These are phyloP conservation scores for Platyrinchus mystaceus DNA, from an alignment of 2,797 vertebrate genomes.

Conservation along the genomic window DNA sequence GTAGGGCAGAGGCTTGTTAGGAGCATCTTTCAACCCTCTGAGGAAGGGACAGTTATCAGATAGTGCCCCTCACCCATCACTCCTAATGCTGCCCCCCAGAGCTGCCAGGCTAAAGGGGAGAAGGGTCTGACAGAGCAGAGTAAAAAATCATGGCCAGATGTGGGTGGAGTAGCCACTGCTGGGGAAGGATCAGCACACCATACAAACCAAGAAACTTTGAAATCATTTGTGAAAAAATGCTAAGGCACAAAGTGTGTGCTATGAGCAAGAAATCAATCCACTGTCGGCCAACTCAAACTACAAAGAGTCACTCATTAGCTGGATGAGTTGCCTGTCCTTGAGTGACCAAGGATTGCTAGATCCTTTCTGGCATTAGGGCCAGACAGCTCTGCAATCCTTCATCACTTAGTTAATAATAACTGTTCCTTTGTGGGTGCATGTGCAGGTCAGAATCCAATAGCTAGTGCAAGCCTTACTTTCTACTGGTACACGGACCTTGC, in stretches of 20 bases:
- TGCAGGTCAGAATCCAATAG: background rate
- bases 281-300: background rate
- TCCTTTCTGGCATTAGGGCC: background rate
- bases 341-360: background rate
- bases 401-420: background rate
- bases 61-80: background rate
- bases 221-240: background rate
- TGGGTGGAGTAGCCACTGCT: background rate
- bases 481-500: background rate
- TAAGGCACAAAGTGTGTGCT: background rate
- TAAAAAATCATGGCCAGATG: background rate
- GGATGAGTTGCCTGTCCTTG: background rate
- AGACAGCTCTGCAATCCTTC: background rate
- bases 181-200: background rate
- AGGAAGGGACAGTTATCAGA: background rate
- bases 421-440: background rate
- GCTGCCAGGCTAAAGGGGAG: background rate
- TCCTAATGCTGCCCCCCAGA: background rate
- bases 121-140: background rate
- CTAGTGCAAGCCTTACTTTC: background rate
- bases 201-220: background rate
- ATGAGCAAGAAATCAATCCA: background rate
- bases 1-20: background rate
- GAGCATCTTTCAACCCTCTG: background rate
- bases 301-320: background rate